Conservation (phyloP, 2,888 invertebrate genomes). For the Volucella zonaria region DNA sequence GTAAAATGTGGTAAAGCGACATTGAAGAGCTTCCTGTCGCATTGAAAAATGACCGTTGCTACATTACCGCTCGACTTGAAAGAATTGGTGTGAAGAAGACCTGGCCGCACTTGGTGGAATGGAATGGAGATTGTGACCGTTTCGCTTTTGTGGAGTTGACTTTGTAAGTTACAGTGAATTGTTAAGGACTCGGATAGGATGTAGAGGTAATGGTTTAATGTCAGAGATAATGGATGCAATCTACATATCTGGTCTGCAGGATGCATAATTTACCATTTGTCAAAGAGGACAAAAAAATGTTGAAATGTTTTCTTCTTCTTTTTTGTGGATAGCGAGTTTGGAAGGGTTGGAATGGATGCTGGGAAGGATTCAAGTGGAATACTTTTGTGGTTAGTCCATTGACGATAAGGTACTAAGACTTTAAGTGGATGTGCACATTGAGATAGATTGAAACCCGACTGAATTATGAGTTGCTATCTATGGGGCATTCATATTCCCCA, state of each 20-base stretch:
- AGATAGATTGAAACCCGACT: too few relatives aligned
- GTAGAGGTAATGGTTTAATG: constrained; percentile 21
- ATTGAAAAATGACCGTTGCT: constrained; percentile 51
- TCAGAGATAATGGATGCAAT: constrained; percentile 37
- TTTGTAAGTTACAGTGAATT: background rate
- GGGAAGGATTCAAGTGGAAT: too few relatives aligned
- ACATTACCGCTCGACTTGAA: background rate
- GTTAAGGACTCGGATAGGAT: constrained; percentile 19
- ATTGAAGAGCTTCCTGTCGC: constrained; percentile 61
- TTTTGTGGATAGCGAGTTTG: too few relatives aligned
- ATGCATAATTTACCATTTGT: constrained; percentile 2
- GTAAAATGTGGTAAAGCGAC: constrained; percentile 44
- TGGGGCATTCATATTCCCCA: too few relatives aligned
- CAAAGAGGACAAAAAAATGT: background rate
- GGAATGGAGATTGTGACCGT: background rate
- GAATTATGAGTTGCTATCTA: too few relatives aligned
- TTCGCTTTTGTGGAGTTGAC: background rate
- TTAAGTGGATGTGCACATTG: too few relatives aligned
- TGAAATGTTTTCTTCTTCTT: too few relatives aligned
- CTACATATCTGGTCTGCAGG: constrained; percentile 4
- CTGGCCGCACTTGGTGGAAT: background rate
- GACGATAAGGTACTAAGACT: too few relatives aligned
- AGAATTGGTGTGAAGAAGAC: constrained; percentile 3
- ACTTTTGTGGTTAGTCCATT: too few relatives aligned
- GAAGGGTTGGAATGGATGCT: too few relatives aligned